A percentile compares a stretch with the other conserved stretches of the same genome.
phyloP scores from a whole-genome alignment of 2,113 vertebrate genomes.

The Megaleporinus macrocephalus region DNA sequence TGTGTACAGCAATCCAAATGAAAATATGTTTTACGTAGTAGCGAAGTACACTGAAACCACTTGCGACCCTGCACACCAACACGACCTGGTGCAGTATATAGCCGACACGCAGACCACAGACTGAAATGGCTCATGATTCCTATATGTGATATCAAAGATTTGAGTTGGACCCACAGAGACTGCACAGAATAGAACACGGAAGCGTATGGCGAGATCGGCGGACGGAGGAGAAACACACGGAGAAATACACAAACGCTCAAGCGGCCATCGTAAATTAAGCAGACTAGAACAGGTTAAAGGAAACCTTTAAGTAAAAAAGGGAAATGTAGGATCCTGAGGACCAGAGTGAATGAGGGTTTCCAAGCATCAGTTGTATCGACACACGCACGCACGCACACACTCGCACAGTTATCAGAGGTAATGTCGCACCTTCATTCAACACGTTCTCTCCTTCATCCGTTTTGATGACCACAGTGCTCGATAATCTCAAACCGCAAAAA shows the following conservation, averaged over 20 bases:
- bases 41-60: constrained; percentile 45
- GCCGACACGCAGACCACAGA: constrained; percentile 36
- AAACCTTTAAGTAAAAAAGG: constrained; percentile 47
- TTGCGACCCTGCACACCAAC: constrained; percentile 24
- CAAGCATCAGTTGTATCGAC: constrained; percentile 48
- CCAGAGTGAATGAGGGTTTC: constrained; percentile 58
- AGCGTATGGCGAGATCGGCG: constrained; percentile 7
- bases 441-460: constrained; percentile 32
- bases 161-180: constrained; percentile 48
- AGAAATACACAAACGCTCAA: constrained; percentile 42
- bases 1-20: constrained; percentile 24
- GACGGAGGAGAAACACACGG: constrained; percentile 21
- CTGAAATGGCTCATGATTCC: constrained; percentile 53
- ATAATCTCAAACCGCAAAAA: constrained; percentile 58
- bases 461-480: constrained; percentile 60
- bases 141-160: constrained; percentile 48
- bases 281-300: constrained; percentile 40
- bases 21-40: constrained; percentile 36
- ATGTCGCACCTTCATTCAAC: constrained; percentile 57
- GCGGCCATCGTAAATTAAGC: constrained; percentile 44
- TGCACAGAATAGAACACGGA: constrained; percentile 17
- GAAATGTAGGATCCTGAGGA: constrained; percentile 58
- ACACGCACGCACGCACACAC: constrained; percentile 24
- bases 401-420: constrained; percentile 63
- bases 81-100: constrained; percentile 42